Conservation (phyloP, 2,113 vertebrate genomes). For the Grus americana region DNA sequence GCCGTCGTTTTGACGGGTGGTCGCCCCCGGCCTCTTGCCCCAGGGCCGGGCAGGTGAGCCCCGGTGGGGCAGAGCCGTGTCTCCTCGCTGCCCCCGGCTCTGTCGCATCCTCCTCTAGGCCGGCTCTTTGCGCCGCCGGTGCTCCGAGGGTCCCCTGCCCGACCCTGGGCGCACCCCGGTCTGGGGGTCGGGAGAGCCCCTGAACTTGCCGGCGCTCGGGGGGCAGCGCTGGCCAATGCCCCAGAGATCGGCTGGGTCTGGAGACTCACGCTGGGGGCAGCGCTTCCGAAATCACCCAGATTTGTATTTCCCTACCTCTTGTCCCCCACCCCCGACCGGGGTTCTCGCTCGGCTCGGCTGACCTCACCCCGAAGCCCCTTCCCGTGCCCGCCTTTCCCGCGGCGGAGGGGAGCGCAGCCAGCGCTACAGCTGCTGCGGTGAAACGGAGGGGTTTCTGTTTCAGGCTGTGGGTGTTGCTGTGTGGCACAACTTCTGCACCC, state of each 20-base stretch:
- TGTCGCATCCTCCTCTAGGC: not conserved
- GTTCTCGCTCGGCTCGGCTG: not conserved
- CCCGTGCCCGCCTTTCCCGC: not conserved
- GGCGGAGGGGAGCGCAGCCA: not conserved
- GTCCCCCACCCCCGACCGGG: no score
- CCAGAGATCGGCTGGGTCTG: not conserved
- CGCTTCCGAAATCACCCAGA: rapidly evolving
- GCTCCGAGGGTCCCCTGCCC: not conserved
- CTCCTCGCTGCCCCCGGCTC: not conserved
- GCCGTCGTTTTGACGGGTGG: not conserved
- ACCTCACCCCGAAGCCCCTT: no score
- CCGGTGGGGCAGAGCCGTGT: not conserved
- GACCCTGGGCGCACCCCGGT: not conserved
- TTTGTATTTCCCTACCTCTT: not conserved
- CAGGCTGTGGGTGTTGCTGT: not conserved
- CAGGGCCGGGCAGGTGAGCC: not conserved
- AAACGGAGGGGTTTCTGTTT: not conserved
- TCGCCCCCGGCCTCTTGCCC: not conserved
- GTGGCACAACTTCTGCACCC: not conserved
- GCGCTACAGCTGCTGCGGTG: not conserved
- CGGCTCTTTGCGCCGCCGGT: not conserved
- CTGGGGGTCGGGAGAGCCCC: not conserved
- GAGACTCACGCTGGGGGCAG: rapidly evolving
- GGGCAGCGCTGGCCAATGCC: not conserved
- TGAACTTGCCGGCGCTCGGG: not conserved